These are phyloP conservation scores for Acanthococcus lagerstroemiae DNA, from an alignment of 2,888 invertebrate species.

Conservation along the genomic window DNA sequence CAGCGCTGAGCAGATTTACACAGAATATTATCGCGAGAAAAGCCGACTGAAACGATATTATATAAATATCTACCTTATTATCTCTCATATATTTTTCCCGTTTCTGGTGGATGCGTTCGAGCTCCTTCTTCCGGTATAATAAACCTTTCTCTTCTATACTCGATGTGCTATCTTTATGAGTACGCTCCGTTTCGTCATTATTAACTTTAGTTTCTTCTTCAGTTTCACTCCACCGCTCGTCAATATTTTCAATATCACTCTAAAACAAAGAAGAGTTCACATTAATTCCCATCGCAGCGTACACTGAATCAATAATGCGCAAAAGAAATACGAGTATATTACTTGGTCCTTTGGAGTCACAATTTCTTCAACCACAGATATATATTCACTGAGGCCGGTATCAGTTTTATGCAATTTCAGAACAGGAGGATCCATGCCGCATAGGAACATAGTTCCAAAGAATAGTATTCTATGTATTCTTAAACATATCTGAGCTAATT, in stretches of 20 bases:
- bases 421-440: constrained; percentile 78
- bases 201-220: constrained; percentile 4
- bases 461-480: constrained; percentile 64
- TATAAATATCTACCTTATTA: constrained; percentile 13
- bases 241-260: constrained; percentile 17
- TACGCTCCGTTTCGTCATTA: constrained; percentile 1
- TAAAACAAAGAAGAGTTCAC: neutral
- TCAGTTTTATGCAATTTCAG: constrained; percentile 60
- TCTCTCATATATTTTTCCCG: constrained; percentile 21
- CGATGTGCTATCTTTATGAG: neutral
- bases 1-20: no score
- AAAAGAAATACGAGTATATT: constrained; percentile 34
- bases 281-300: neutral
- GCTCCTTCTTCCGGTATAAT: constrained; percentile 13
- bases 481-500: constrained; percentile 49
- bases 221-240: constrained; percentile 17
- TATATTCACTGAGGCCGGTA: constrained; percentile 54
- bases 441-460: constrained; percentile 73
- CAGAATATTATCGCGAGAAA: no score
- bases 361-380: constrained; percentile 55
- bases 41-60: no score
- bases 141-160: constrained; percentile 5
- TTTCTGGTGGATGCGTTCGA: constrained; percentile 23
- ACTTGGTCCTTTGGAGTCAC: constrained; percentile 46
- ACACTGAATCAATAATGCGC: neutral